These are phyloP conservation scores for Folsomia manolachei DNA, from an alignment of 2,888 invertebrate genomes.

Conservation along the genomic window DNA sequence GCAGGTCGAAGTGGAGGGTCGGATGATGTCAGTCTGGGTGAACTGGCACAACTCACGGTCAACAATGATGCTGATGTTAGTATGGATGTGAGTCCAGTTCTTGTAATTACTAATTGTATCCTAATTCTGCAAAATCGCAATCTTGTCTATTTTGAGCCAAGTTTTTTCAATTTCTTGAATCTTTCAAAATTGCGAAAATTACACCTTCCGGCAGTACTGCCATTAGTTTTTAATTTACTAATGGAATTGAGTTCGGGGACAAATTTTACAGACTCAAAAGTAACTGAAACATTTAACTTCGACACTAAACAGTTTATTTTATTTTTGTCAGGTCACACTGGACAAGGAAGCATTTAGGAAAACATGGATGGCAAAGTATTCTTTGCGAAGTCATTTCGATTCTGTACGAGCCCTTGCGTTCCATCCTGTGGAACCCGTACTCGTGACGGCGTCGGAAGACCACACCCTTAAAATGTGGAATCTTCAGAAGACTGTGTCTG, in stretches of 20 bases:
- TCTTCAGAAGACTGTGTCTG: conserved; percentile 94
- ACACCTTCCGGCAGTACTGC: conserved; percentile 39
- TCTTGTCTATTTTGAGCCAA: no score
- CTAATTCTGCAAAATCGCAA: no score
- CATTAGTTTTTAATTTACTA: conserved; percentile 21
- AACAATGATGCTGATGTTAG: conserved; percentile 94
- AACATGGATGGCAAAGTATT: conserved; percentile 96
- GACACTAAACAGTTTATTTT: no score
- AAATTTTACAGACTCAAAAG: background rate
- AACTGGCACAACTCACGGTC: conserved; percentile 93
- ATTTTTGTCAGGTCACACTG: conserved; percentile 64
- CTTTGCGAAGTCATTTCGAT: conserved; percentile 89
- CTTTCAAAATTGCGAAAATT: conserved; percentile 16
- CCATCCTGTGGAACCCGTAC: conserved; percentile 91
- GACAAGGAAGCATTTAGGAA: conserved; percentile 87
- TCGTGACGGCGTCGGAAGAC: conserved; percentile 98
- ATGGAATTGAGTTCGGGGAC: conserved; percentile 35
- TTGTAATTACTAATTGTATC: no score
- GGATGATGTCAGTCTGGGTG: conserved; percentile 75
- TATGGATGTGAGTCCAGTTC: conserved; percentile 75
- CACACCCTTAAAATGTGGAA: conserved; percentile 99
- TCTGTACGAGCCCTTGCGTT: conserved; percentile 87
- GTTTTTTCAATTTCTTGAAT: background rate
- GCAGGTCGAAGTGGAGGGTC: conserved; percentile 29
- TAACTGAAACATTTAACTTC: no score